phyloP scores from a whole-genome alignment of 2,113 vertebrate species.

The Laterallus jamaicensis region DNA sequence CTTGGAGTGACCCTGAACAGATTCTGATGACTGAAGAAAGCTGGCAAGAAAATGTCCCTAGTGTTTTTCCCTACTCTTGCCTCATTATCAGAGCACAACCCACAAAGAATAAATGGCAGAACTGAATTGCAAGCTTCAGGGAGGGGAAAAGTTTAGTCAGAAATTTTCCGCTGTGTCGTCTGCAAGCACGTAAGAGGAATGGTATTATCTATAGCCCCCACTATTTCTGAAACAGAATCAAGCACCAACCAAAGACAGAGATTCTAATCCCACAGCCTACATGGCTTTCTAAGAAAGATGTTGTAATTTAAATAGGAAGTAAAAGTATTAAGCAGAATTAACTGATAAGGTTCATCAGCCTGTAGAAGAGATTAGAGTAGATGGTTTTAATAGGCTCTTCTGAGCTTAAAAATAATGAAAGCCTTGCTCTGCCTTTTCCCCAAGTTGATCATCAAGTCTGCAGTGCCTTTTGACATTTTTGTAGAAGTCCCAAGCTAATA shows the following conservation, averaged over 20 bases:
- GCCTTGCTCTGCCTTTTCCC: neutral
- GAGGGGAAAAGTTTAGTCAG: neutral
- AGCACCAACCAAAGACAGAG: neutral
- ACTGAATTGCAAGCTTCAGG: neutral
- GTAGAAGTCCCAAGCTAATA: neutral
- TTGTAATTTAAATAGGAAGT: neutral
- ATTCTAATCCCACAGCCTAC: slow-evolving; percentile 2
- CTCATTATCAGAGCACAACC: neutral
- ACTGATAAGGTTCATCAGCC: neutral
- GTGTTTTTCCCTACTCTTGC: neutral
- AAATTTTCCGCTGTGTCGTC: neutral
- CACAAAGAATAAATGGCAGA: neutral
- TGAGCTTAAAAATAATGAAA: neutral
- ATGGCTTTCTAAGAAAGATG: neutral
- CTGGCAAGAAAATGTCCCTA: neutral
- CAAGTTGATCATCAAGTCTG: neutral
- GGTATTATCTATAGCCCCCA: neutral
- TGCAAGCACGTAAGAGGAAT: neutral
- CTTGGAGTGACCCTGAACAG: neutral
- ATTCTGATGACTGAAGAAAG: neutral
- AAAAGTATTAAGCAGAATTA: slow-evolving; percentile 8
- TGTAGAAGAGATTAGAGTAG: neutral
- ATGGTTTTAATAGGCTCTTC: neutral
- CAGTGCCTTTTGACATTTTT: neutral
- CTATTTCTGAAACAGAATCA: neutral